These are phyloP conservation scores for Phrixothrix hirtus DNA, from an alignment of 2,888 invertebrate species.

Conservation along the genomic window DNA sequence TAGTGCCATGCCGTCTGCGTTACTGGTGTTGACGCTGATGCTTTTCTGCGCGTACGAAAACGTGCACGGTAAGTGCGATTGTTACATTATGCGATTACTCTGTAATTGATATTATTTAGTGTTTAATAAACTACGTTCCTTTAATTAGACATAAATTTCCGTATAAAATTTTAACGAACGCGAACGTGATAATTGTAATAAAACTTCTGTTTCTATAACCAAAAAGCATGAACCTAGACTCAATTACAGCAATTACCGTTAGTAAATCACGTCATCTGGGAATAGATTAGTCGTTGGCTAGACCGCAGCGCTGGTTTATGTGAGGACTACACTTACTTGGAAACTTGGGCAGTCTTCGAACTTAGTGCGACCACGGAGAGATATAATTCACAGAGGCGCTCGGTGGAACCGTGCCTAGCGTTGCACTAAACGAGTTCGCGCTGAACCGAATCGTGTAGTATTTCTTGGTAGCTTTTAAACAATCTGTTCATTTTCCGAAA, in stretches of 20 bases:
- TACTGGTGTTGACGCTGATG: conserved; percentile 41
- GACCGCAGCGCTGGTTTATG: conserved; percentile 42
- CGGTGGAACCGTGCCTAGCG: conserved; percentile 42
- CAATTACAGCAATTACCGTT: conserved; percentile 52
- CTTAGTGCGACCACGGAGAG: conserved; percentile 49
- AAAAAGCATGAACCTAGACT: conserved; percentile 36
- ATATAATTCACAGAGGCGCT: conserved; percentile 49
- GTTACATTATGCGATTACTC: too few species aligned
- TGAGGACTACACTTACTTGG: conserved; percentile 37
- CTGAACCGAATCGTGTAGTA: conserved; percentile 41
- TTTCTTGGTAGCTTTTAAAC: conserved; percentile 33
- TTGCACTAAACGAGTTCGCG: conserved; percentile 37
- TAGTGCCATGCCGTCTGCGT: conserved; percentile 45
- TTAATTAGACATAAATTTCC: conserved; percentile 17
- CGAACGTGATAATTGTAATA: conserved; percentile 21
- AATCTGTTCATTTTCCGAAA: too few species aligned
- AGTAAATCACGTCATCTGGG: conserved; percentile 54
- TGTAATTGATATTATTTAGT: too few species aligned
- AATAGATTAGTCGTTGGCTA: conserved; percentile 53
- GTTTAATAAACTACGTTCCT: conserved; percentile 1
- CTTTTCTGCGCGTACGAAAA: conserved; percentile 30
- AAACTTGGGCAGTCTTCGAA: conserved; percentile 50
- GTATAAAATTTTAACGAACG: conserved; percentile 7
- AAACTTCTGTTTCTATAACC: conserved; percentile 27
- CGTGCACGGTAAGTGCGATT: conserved; percentile 44